Evolutionary conservation across 2,888 invertebrate species (phyloP).

Genomic region (Sesia apiformis): DNA sequence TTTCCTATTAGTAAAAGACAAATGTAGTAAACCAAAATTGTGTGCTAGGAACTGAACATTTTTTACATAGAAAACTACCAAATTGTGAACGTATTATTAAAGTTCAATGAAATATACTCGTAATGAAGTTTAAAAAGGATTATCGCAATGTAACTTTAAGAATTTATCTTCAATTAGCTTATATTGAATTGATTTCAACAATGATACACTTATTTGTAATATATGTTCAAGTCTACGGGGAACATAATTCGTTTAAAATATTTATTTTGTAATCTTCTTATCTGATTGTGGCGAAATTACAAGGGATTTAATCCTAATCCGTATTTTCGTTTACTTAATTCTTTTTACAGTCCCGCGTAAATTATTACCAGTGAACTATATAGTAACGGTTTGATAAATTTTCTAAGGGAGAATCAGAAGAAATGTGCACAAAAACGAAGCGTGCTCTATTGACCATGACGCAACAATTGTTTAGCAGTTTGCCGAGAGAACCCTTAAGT

Average conservation of each 20-base stretch:
- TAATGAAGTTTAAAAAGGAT: too few relatives aligned
- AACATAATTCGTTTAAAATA: not conserved
- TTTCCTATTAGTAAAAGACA: not conserved
- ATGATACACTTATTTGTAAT: too few relatives aligned
- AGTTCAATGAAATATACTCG: too few relatives aligned
- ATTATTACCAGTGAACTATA: slow-evolving; percentile 33
- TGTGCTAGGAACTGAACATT: too few relatives aligned
- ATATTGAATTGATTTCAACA: too few relatives aligned
- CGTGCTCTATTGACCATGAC: slow-evolving; percentile 68
- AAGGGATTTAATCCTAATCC: slow-evolving; percentile 11
- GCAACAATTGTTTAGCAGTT: slow-evolving; percentile 72
- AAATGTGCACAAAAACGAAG: slow-evolving; percentile 47
- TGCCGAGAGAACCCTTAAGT: slow-evolving; percentile 56
- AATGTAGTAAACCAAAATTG: too few relatives aligned
- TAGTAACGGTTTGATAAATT: slow-evolving; percentile 33
- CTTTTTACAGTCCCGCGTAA: slow-evolving; percentile 26
- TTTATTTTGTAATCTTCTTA: slow-evolving; percentile 1
- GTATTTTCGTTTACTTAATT: slow-evolving; percentile 34
- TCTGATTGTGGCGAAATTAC: slow-evolving; percentile 13
- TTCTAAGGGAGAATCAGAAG: slow-evolving; percentile 19
- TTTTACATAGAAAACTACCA: too few relatives aligned
- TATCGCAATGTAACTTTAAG: too few relatives aligned
- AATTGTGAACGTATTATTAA: too few relatives aligned
- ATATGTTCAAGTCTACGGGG: too few relatives aligned
- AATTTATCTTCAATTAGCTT: too few relatives aligned